Conservation (phyloP, 2,888 invertebrate species). For the Taphrorychus bicolor region DNA sequence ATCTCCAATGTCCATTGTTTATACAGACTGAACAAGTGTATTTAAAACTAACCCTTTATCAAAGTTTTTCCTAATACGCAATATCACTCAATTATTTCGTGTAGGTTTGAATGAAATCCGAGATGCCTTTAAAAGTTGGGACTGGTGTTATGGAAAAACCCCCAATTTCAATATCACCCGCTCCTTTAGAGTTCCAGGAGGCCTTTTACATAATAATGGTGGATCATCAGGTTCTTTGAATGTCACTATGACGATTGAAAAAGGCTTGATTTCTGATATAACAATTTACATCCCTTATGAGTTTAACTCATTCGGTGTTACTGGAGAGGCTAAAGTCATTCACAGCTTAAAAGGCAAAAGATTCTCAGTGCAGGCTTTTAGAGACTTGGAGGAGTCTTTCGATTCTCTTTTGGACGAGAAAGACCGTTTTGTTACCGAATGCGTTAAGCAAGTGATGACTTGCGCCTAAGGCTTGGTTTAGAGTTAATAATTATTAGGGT, state of each 20-base stretch:
- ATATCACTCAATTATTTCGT: not conserved
- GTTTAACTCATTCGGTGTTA: slow-evolving; percentile 66
- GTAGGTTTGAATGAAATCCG: slow-evolving; percentile 68
- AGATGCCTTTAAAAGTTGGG: slow-evolving; percentile 77
- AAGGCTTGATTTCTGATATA: slow-evolving; percentile 71
- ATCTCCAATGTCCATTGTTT: not conserved
- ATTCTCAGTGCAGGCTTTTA: slow-evolving; percentile 70
- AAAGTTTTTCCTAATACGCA: too few relatives aligned
- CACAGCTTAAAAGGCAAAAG: slow-evolving; percentile 71
- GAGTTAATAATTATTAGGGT: not conserved
- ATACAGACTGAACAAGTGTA: too few relatives aligned
- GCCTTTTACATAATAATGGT: slow-evolving; percentile 59
- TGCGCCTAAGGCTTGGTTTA: slow-evolving; percentile 55
- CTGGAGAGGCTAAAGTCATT: slow-evolving; percentile 68
- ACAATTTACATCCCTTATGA: slow-evolving; percentile 70
- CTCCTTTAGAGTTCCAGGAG: slow-evolving; percentile 67
- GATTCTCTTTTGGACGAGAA: slow-evolving; percentile 55
- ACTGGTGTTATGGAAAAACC: slow-evolving; percentile 88
- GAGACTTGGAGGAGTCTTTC: slow-evolving; percentile 63
- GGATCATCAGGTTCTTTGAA: slow-evolving; percentile 63
- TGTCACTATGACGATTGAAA: slow-evolving; percentile 70
- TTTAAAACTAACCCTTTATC: too few relatives aligned
- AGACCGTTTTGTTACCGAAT: slow-evolving; percentile 69
- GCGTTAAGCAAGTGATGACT: slow-evolving; percentile 69
- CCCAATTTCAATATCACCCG: slow-evolving; percentile 81